phyloP scores from a whole-genome alignment of 1,140 invertebrate genomes.

The Cherax destructor region DNA sequence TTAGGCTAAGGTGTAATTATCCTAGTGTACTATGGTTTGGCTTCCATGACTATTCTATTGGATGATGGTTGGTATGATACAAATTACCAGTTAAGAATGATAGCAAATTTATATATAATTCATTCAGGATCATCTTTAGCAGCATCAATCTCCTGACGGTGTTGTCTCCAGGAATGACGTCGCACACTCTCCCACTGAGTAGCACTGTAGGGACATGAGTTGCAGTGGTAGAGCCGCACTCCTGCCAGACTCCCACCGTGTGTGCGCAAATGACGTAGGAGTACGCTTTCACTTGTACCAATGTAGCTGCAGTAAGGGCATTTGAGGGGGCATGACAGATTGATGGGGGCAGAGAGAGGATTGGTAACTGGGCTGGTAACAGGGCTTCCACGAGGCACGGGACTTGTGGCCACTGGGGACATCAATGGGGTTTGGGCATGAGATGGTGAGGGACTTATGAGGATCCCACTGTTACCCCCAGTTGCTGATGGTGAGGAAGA shows the following conservation, averaged over 20 bases:
- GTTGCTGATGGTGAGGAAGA: slow-evolving; percentile 31
- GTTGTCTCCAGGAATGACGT: slow-evolving; percentile 69
- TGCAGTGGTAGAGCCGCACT: slow-evolving; percentile 65
- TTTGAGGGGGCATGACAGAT: slow-evolving; percentile 50
- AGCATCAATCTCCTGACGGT: slow-evolving; percentile 50
- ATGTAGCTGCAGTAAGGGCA: slow-evolving; percentile 59
- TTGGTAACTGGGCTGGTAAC: slow-evolving; percentile 25
- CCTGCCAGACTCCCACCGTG: slow-evolving; percentile 42
- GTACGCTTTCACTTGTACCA: slow-evolving; percentile 56
- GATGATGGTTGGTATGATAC: background rate
- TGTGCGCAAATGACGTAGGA: slow-evolving; percentile 56
- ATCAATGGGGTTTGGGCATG: slow-evolving; percentile 44
- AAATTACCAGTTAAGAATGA: background rate
- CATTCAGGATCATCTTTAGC: slow-evolving; percentile 27
- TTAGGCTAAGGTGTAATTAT: background rate
- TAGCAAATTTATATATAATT: background rate
- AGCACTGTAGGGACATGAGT: slow-evolving; percentile 68
- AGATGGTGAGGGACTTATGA: slow-evolving; percentile 37
- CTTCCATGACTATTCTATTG: background rate
- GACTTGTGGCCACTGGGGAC: slow-evolving; percentile 51
- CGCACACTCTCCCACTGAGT: slow-evolving; percentile 70
- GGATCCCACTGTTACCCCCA: slow-evolving; percentile 22
- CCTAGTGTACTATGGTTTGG: background rate
- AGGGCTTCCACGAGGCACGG: slow-evolving; percentile 39
- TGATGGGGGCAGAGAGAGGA: slow-evolving; percentile 44